Base-by-base conservation (phyloP, 2,797 vertebrate species). In the Pseudotriccus pelzelni region DNA sequence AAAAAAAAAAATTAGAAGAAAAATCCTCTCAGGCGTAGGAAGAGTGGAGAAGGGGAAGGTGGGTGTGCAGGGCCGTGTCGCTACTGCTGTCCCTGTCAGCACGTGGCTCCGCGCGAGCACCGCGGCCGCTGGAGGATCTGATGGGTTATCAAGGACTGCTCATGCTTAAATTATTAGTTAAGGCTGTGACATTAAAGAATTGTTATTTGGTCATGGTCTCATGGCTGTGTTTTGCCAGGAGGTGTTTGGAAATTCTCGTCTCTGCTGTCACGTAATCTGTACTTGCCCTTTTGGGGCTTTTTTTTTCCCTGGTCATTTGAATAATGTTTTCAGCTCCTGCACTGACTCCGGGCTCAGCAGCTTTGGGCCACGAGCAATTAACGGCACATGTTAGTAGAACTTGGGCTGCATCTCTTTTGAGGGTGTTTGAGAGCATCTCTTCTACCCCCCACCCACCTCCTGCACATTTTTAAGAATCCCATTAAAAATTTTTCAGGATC, bases 401-500 rank as follows among this genome's bases (percentile, higher is more conserved):
- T 96, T 95, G 43, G 2, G 44, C 69, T 75, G 87, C 73, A 63
- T 90, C 83, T 89, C 84, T 89, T 81, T 18, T 28, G 81, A 55
- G 76, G 58, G 69, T 32, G 81, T 91, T 62, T 11, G 52, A 68
- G n/a, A 60, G n/a, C 72, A 76, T 87, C 76, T 66, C 55, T 43
- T 56, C 68, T 74, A 41, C 74, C 76, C 52, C 86, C 87, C 59
- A 32, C 53, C 70, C 27, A 1, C 80, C 79, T 85, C 77, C 95
- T 92, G 89, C 91, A 87, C 69, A 84, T 79, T 97, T 97, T 97
- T 95, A 95, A 98, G 96, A 97, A 96, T 97, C 95, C 96, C 91
- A 97, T 97, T 97, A 97, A 96, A 96, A 98, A 94, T 77, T 96
- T 96, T 95, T 97, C 98, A 96, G 97, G 96, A 95, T 96, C 96